A percentile compares a stretch with the other conserved stretches of the same genome.
Evolutionary conservation across 2,888 invertebrate genomes (phyloP).

Genomic region (Sphaeridia pumilis): DNA sequence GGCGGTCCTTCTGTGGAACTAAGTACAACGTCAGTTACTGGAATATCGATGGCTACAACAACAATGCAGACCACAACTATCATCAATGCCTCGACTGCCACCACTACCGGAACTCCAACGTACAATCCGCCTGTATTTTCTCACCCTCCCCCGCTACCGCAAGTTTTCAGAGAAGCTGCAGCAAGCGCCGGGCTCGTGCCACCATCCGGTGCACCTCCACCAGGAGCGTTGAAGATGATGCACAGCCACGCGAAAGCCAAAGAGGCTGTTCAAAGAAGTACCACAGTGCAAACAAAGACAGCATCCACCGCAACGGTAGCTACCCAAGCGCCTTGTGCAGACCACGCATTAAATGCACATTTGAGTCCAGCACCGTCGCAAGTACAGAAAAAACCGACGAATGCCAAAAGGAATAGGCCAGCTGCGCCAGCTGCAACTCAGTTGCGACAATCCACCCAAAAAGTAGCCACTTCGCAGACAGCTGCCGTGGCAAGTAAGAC

Average conservation of each 20-base stretch:
- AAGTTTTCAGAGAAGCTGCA: conserved; percentile 39
- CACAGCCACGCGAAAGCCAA: conserved; percentile 21
- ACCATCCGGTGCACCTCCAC: conserved; percentile 25
- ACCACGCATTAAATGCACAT: no score
- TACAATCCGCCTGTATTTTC: conserved; percentile 16
- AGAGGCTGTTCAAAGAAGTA: conserved; percentile 7
- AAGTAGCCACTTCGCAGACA: conserved; percentile 27
- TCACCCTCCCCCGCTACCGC: conserved; percentile 43
- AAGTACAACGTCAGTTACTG: conserved; percentile 17
- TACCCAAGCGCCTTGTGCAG: conserved; percentile 14
- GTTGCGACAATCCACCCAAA: conserved; percentile 26
- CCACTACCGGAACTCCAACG: conserved; percentile 17
- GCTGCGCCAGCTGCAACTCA: no score
- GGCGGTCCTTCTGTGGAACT: conserved; percentile 6
- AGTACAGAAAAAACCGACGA: conserved; percentile 10
- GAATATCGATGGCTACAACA: conserved; percentile 35
- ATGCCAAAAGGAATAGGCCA: conserved; percentile 33
- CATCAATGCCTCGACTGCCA: conserved; percentile 25
- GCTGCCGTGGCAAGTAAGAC: conserved; percentile 19
- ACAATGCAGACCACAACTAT: conserved; percentile 35
- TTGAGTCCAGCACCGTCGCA: neutral
- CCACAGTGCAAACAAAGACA: conserved; percentile 1
- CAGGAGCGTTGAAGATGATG: conserved; percentile 15
- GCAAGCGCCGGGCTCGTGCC: conserved; percentile 38
- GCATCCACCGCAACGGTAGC: conserved; percentile 9